Conservation (phyloP, 2,113 vertebrate genomes). For the Sorex fumeus region DNA sequence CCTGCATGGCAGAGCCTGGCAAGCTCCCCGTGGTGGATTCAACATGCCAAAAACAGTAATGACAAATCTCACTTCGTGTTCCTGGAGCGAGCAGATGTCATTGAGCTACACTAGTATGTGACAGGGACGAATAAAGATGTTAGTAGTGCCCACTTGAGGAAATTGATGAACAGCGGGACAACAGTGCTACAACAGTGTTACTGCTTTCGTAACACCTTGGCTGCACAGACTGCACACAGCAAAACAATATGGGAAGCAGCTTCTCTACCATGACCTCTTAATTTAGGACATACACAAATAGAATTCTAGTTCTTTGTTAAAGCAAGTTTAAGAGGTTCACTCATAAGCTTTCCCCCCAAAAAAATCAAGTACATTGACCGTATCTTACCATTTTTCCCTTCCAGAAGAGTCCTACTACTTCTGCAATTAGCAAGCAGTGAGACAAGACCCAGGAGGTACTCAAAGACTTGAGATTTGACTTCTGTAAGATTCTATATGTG, state of each 20-base stretch:
- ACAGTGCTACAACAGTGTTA: too few relatives aligned
- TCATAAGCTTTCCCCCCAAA: not conserved
- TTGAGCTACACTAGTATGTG: too few relatives aligned
- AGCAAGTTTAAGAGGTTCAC: not conserved
- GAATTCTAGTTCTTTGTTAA: not conserved
- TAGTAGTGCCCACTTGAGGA: too few relatives aligned
- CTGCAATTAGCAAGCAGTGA: not conserved
- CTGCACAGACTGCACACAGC: not conserved
- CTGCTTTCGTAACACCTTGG: not conserved
- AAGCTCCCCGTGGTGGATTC: too few relatives aligned
- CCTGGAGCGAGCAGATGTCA: too few relatives aligned
- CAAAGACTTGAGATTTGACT: not conserved
- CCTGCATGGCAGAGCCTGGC: too few relatives aligned
- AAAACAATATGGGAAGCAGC: not conserved
- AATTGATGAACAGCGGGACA: too few relatives aligned
- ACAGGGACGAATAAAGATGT: too few relatives aligned
- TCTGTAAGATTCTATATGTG: not conserved
- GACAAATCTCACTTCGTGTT: too few relatives aligned
- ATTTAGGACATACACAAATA: not conserved
- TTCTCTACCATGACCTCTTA: not conserved
- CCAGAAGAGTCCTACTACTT: not conserved
- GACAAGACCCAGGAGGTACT: not conserved
- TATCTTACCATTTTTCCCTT: constrained; percentile 27
- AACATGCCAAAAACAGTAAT: too few relatives aligned
- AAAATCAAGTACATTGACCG: not conserved